Base-by-base conservation (phyloP, 2,113 vertebrate species). In the Pachycephala philippinensis region DNA sequence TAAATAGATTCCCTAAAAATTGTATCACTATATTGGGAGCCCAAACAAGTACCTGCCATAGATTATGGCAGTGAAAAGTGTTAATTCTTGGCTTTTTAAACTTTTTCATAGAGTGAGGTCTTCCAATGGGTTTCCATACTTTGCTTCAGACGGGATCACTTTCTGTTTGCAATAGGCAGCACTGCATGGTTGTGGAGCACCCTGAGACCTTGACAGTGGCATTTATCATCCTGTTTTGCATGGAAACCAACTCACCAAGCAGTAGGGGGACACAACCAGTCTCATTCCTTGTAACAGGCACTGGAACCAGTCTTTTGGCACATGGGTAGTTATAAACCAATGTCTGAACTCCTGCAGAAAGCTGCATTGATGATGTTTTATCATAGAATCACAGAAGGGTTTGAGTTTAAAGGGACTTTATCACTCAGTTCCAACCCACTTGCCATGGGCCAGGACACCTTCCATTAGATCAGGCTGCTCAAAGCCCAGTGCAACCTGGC, bases 221-320 rank as follows among this genome's bases (percentile, higher is more conserved):
- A 4, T 69, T 42, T n/a, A 18, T 18, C 18, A 49, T 3, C 10
- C 17, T 10, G 7, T 72, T 79, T 85, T 52, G 5, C 10, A 13
- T 18, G 44, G 53, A n/a, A 82, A 78, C 33, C 0, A 1, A 40
- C 15, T 76, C 20, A 37, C 10, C 37, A 57, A 69, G 15, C 1
- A 9, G 6, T 28, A 17, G 1, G 6, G 8, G 16, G 7, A 22
- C 31, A 56, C 1, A 49, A 22, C 6, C n/a, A 37, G 6, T 27
- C 12, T 44, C 37, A 53, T 47, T 30, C 31, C 33, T 54, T 77
- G 5, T 33, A 69, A 33, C 3, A 35, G 20, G 4, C 33, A 89
- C 9, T 5, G 0, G 21, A 84, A 11, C 6, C 15, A 1, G 0
- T 19, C 19, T 9, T 15, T 76, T 69, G 35, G 10, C 21, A 33